Evolutionary conservation across 2,888 invertebrate species (phyloP), one percentile per base, ranked within the genome.

Genomic region (Patella pellucida): DNA sequence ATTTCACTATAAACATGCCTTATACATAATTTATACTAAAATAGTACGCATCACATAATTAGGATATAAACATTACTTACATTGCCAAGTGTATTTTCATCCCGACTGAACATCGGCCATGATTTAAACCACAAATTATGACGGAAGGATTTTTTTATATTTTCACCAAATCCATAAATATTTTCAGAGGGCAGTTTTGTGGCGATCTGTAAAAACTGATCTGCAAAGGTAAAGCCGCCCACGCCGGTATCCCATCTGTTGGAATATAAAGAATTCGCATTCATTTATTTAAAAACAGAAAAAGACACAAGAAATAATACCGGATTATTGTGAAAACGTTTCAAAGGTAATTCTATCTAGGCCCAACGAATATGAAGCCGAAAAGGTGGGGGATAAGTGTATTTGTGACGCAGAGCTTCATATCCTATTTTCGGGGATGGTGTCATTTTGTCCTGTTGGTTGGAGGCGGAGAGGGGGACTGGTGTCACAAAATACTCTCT

Each of bases 121-220:
- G 85, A 82, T 74, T 79, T 84, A 80, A 83, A 88, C 68, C 86
- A 83, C 52, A 91, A 81, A 75, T 86, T 83, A 76, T 91, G 91
- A 70, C 84, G 82, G 79, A 92, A 88, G 1, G 86, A 81, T 1
- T 77, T 77, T 76, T 91, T 91, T 14, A 87, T 83, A 82, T 91
- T 89, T 80, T 92, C 92, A 3, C 92, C 92, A 77, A 92, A 86
- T 1, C 92, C 92, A 81, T 91, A 92, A 15, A 90, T 82, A 81
- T 91, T 87, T 16, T 79, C 77, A 9, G 90, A 87, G 4, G 91
- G 89, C 7, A 92, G 82, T 62, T 83, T 83, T 41, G 90, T 90
- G 4, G 90, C 85, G 3, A 92, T 84, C 82, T 91, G 91, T 3
- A 92, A 82, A 80, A 89, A 92, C 84, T 92, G 91, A 78, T 92